Conservation (phyloP, 2,888 invertebrate species). For the Allophyes oxyacanthae region DNA sequence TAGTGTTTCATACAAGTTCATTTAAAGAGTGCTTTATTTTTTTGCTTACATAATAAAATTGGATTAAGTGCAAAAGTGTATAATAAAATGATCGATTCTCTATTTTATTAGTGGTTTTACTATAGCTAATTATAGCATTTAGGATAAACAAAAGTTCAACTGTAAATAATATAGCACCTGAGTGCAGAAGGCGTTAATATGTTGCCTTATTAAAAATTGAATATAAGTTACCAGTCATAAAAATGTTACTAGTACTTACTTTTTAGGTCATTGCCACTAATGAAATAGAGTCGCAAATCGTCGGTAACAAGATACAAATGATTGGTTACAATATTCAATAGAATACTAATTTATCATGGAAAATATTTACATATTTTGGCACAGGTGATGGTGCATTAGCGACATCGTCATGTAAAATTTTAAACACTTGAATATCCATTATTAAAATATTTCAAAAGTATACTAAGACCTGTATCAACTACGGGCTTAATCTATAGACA, state of each 20-base stretch:
- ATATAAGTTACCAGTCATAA: not conserved
- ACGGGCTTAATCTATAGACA: constrained; percentile 82
- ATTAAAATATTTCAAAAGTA: constrained; percentile 79
- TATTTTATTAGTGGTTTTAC: constrained; percentile 40
- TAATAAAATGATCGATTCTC: constrained; percentile 35
- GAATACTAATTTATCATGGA: constrained; percentile 69
- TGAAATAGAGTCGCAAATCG: constrained; percentile 53
- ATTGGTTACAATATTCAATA: constrained; percentile 65
- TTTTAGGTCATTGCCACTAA: constrained; percentile 28
- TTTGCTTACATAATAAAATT: constrained; percentile 44
- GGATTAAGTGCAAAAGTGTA: constrained; percentile 54
- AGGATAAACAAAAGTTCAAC: no score
- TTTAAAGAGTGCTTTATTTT: constrained; percentile 41
- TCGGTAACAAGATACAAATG: constrained; percentile 63
- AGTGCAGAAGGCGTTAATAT: not conserved
- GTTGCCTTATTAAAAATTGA: no score
- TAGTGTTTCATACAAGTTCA: constrained; percentile 40
- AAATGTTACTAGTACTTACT: constrained; percentile 11
- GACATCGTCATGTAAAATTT: constrained; percentile 72
- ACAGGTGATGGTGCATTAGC: constrained; percentile 81
- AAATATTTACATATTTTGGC: constrained; percentile 86
- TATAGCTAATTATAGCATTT: no score
- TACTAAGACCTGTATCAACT: constrained; percentile 82
- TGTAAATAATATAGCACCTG: not conserved
- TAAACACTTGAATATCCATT: constrained; percentile 67